A percentile compares a stretch with the other conserved stretches of the same genome.
phyloP scores from a whole-genome alignment of 1,140 invertebrate species.

The Hyphantria cunea region DNA sequence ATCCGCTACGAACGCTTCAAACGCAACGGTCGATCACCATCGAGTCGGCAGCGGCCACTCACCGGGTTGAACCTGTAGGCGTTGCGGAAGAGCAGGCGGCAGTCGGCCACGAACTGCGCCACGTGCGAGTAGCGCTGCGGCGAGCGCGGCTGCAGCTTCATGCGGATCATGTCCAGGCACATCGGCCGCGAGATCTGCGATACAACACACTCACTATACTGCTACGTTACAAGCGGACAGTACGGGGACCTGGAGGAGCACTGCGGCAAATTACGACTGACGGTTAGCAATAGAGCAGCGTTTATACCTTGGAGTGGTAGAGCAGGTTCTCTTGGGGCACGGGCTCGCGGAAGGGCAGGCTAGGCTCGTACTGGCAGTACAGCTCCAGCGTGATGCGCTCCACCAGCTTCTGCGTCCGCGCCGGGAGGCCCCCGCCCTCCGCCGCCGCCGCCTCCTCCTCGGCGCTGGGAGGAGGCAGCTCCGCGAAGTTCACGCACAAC shows the following conservation, averaged over 20 bases:
- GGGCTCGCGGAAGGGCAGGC: slow-evolving; percentile 92
- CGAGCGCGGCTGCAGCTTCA: slow-evolving; percentile 88
- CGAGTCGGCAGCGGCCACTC: too few relatives aligned
- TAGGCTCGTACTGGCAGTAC: slow-evolving; percentile 94
- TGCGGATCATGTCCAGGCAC: slow-evolving; percentile 91
- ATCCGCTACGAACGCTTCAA: not conserved
- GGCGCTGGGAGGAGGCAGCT: slow-evolving; percentile 76
- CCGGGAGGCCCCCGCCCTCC: slow-evolving; percentile 77
- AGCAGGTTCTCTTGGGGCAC: slow-evolving; percentile 89
- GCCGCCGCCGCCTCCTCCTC: slow-evolving; percentile 71
- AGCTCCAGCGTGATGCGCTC: slow-evolving; percentile 93
- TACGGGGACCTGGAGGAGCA: too few relatives aligned
- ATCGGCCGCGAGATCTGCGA: slow-evolving; percentile 89
- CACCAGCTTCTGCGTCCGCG: slow-evolving; percentile 86
- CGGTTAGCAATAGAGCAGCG: too few relatives aligned
- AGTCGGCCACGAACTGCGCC: slow-evolving; percentile 90
- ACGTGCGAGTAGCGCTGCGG: slow-evolving; percentile 89
- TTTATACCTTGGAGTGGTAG: slow-evolving; percentile 85
- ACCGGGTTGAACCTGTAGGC: slow-evolving; percentile 93
- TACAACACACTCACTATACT: too few relatives aligned
- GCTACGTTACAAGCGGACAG: too few relatives aligned
- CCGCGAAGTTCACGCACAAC: slow-evolving; percentile 91
- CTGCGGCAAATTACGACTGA: too few relatives aligned
- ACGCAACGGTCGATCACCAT: too few relatives aligned
- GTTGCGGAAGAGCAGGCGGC: slow-evolving; percentile 93